phyloP scores from a whole-genome alignment of 2,113 vertebrate genomes.

The Glaucidium brasilianum region DNA sequence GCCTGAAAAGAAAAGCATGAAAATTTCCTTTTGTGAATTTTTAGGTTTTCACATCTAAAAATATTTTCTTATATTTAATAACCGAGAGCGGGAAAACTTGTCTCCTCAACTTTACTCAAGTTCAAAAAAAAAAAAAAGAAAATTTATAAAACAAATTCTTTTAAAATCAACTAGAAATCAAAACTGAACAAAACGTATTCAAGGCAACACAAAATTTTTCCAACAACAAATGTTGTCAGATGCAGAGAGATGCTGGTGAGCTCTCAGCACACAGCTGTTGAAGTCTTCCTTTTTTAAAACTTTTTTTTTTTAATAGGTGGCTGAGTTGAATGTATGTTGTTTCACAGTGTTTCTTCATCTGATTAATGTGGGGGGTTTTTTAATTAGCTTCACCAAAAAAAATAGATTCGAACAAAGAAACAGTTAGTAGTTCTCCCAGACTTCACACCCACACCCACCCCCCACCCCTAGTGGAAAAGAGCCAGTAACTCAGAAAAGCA shows the following conservation, averaged over 20 bases:
- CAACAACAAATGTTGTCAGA: background rate
- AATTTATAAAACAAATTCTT: background rate
- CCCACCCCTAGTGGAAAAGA: background rate
- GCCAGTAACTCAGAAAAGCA: background rate
- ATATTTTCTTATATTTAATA: background rate
- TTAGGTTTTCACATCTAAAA: background rate
- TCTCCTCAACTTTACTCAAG: background rate
- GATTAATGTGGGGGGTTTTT: background rate
- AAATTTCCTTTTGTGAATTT: background rate
- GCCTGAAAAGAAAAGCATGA: background rate
- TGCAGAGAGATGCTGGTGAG: background rate
- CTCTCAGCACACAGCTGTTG: background rate
- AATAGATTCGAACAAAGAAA: background rate
- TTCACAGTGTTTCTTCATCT: background rate
- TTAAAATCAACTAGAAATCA: background rate
- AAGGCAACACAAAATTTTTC: background rate
- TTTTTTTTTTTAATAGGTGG: no score
- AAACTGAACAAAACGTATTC: background rate
- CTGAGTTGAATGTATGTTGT: accelerated
- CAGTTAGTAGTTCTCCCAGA: background rate
- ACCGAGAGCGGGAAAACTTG: background rate
- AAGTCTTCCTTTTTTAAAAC: background rate
- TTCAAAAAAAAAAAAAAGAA: background rate
- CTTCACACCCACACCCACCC: no score
- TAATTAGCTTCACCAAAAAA: background rate